Evolutionary conservation across 1,140 invertebrate genomes (phyloP), one percentile per base, ranked within the genome.

Genomic region (Drosophila persimilis): DNA sequence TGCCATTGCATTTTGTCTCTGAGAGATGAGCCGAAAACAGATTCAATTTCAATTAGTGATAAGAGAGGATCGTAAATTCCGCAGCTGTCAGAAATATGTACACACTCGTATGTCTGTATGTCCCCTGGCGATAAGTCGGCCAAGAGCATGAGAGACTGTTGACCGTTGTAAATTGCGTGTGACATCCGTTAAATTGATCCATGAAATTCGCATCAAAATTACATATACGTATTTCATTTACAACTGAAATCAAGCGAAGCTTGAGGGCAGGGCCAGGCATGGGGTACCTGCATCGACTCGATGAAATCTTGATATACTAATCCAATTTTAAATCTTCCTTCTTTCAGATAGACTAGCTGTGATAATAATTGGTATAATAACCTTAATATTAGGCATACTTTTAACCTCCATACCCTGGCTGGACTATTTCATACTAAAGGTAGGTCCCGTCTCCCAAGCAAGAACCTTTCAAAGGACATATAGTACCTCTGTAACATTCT

Each of bases 341-440:
- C 77, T 95, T 95, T 8, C 94, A 97, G 96, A 95, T 92, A 95
- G 95, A 83, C 92, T 96, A 74, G 95, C 95, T 66, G 95, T 96
- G 47, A 95, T 97, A 80, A 92, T 95, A 71, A 93, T 97, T 86
- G 96, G 96, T 74, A 92, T 96, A 74, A 93, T 95, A 73, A 95
- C 95, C 24, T 93, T 97, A 76, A 94, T 94, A 24, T 93, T 96
- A 78, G 96, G 96, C 55, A 95, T 97, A 69, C 94, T 97, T 62
- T 93, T 97, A 41, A 95, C 95, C 35, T 95, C 95, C 70, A 95
- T 97, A 90, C 96, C 96, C 53, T 97, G 96, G 96, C 91, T 96
- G 55, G 96, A 97, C 91, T 97, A 96, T 91, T 93, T 96, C 88
- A 95, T 96, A 92, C 93, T 96, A 92, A 95, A 95, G 93, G 96